Evolutionary conservation across 2,797 vertebrate species (phyloP).

Genomic region (Columba guinea): DNA sequence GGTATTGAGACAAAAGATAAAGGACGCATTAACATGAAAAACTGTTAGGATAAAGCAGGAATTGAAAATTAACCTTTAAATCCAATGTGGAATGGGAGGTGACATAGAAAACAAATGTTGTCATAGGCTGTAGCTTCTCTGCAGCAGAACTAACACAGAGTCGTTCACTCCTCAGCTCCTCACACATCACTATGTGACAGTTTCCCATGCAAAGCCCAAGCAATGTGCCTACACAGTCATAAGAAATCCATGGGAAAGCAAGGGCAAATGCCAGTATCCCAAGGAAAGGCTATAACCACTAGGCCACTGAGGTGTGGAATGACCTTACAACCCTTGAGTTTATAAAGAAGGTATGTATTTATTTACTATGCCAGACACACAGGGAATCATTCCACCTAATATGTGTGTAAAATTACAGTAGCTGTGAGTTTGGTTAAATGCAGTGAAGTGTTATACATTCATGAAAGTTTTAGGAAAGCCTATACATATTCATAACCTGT

Average conservation of each 20-base stretch:
- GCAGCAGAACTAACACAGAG: neutral
- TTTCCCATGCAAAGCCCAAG: neutral
- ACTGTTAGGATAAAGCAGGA: neutral
- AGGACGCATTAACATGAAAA: neutral
- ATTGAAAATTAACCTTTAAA: neutral
- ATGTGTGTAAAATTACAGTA: too few species aligned
- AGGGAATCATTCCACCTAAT: too few species aligned
- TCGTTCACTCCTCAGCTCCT: neutral
- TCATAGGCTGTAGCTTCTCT: neutral
- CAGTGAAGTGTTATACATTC: too few species aligned
- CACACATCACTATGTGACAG: neutral
- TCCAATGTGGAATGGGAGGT: neutral
- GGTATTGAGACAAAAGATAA: neutral
- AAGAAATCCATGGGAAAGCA: neutral
- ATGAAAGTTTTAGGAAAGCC: too few species aligned
- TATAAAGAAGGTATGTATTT: too few species aligned
- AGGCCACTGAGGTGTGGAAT: too few species aligned
- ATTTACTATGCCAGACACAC: too few species aligned
- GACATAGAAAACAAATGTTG: neutral
- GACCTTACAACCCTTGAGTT: too few species aligned
- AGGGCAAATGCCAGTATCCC: neutral
- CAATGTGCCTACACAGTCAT: neutral
- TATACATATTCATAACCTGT: too few species aligned
- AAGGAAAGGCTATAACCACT: neutral
- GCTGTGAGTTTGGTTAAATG: too few species aligned